A percentile compares a stretch with the other conserved stretches of the same genome.
Conservation (phyloP, 1,140 invertebrate species). For the Anagrus nilaparvatae region DNA sequence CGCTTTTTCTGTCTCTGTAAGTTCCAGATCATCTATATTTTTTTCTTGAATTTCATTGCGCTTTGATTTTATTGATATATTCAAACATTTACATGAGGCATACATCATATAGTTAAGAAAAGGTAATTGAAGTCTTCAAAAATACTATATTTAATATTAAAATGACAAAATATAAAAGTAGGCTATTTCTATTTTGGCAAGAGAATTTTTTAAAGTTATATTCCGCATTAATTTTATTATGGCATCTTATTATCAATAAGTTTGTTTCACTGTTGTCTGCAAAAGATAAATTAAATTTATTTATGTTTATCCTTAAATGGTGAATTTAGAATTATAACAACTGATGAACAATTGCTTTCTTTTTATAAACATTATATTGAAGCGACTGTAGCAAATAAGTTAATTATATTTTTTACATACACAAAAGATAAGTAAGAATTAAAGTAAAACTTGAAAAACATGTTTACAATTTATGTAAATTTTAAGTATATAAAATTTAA, state of each 20-base stretch:
- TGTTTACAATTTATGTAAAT: conserved; percentile 6
- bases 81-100: conserved; percentile 42
- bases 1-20: conserved; percentile 30
- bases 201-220: neutral
- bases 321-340: neutral
- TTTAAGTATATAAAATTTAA: too few relatives aligned
- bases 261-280: conserved; percentile 5
- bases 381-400: neutral
- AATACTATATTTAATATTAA: conserved; percentile 7
- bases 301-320: neutral
- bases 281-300: conserved; percentile 4
- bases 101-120: conserved; percentile 23
- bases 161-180: too few relatives aligned
- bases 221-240: neutral
- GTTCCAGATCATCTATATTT: conserved; percentile 30
- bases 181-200: neutral
- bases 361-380: neutral
- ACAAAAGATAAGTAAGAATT: too few relatives aligned
- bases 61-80: conserved; percentile 40
- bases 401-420: neutral
- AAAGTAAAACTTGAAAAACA: conserved; percentile 10
- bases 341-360: neutral
- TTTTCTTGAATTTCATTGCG: conserved; percentile 30
- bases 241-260: conserved; percentile 1
- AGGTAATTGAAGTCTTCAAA: conserved; percentile 5